Evolutionary conservation across 2,113 vertebrate genomes (phyloP).

Genomic region (Paramormyrops kingsleyae): DNA sequence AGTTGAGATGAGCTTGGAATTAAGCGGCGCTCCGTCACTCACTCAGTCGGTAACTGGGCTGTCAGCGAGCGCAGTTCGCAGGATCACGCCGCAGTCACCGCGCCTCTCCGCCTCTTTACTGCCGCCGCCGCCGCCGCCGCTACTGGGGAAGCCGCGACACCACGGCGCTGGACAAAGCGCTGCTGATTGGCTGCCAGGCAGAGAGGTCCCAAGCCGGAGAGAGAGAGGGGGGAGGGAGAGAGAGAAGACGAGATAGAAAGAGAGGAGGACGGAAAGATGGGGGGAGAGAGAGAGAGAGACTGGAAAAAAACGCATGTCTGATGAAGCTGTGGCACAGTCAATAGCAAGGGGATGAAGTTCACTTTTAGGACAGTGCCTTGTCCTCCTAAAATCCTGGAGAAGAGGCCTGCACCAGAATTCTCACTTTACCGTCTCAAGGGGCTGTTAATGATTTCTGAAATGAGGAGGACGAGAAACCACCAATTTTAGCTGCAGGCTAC

Average conservation of each 20-base stretch:
- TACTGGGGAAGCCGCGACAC: neutral
- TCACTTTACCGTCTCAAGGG: neutral
- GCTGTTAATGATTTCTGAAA: neutral
- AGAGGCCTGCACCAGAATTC: neutral
- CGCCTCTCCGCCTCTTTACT: neutral
- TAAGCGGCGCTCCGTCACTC: neutral
- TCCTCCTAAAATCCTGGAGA: neutral
- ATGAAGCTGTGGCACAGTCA: neutral
- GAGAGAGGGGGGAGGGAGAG: neutral
- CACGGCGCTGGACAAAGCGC: neutral
- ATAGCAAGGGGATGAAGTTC: neutral
- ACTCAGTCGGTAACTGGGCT: neutral
- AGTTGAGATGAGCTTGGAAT: neutral
- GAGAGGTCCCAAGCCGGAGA: neutral
- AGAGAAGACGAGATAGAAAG: neutral
- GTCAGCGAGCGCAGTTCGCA: neutral
- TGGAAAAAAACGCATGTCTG: neutral
- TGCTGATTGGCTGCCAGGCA: constrained; percentile 7
- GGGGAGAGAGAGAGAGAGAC: neutral
- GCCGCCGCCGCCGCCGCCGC: neutral
- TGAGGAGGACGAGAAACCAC: neutral
- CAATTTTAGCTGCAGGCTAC: neutral
- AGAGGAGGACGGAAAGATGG: neutral
- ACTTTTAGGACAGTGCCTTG: neutral
- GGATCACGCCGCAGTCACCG: neutral